These are phyloP conservation scores for Nannospalax galili DNA, from an alignment of 2,113 vertebrate species.

Conservation along the genomic window DNA sequence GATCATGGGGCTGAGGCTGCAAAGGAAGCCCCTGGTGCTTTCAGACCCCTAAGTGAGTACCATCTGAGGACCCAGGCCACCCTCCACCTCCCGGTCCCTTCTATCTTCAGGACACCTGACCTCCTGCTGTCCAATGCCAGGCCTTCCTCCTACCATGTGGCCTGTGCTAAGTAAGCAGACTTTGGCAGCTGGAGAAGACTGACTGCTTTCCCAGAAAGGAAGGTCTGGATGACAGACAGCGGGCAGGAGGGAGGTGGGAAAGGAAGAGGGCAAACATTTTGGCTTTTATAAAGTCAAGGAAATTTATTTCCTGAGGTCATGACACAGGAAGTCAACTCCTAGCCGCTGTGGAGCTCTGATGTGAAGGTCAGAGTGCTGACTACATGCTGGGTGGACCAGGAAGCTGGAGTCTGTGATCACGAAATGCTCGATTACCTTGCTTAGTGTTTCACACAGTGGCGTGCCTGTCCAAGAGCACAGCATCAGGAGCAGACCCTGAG, in stretches of 20 bases:
- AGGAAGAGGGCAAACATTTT: constrained; percentile 88
- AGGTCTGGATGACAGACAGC: constrained; percentile 76
- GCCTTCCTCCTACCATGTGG: constrained; percentile 61
- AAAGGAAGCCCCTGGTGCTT: background rate
- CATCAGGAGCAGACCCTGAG: constrained; percentile 64
- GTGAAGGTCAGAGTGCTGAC: constrained; percentile 83
- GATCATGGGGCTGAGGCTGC: background rate
- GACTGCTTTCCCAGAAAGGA: constrained; percentile 79
- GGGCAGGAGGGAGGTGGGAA: constrained; percentile 81
- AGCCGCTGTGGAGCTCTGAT: constrained; percentile 85
- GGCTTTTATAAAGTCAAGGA: constrained; percentile 92
- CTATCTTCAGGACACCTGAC: background rate
- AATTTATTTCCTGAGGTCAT: constrained; percentile 92
- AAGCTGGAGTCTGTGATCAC: constrained; percentile 81
- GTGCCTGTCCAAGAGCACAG: constrained; percentile 74
- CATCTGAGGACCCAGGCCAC: background rate
- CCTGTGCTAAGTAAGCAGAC: constrained; percentile 68
- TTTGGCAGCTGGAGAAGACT: constrained; percentile 74
- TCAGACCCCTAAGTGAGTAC: background rate
- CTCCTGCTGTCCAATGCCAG: background rate
- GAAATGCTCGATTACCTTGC: constrained; percentile 78
- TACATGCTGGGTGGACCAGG: constrained; percentile 83
- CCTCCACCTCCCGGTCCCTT: background rate
- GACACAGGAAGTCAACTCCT: constrained; percentile 91
- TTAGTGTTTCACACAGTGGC: constrained; percentile 84